Evolutionary conservation across 2,797 vertebrate genomes (phyloP).

Genomic region (Staurois parvus): DNA sequence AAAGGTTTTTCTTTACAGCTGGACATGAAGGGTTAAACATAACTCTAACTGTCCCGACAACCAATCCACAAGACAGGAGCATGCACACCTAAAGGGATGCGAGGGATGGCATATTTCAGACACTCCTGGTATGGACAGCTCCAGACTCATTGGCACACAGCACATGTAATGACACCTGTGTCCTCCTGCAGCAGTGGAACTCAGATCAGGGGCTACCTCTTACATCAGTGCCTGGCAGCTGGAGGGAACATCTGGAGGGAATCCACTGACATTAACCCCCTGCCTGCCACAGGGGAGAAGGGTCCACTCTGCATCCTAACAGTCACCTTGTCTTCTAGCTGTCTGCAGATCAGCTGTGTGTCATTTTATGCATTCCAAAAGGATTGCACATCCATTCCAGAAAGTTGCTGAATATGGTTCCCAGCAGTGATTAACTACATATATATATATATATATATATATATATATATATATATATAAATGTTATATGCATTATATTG

Average conservation of each 20-base stretch:
- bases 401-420: not conserved
- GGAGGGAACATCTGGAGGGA: constrained; percentile 26
- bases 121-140: not conserved
- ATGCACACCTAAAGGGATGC: not conserved
- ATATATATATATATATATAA: no score
- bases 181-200: constrained; percentile 8
- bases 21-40: not conserved
- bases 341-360: not conserved
- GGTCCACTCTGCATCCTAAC: not conserved
- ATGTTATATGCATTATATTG: no score
- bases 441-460: no score
- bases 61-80: not conserved
- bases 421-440: no score
- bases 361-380: not conserved
- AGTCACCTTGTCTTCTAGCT: not conserved
- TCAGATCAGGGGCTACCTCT: not conserved
- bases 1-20: no score
- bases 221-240: not conserved
- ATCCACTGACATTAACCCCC: constrained; percentile 20
- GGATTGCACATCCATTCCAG: not conserved
- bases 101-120: not conserved
- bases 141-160: not conserved
- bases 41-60: no score
- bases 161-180: constrained; percentile 32
- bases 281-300: not conserved